A percentile compares a stretch with the other conserved stretches of the same genome.
These are phyloP conservation scores for Carassius auratus DNA, from an alignment of 2,113 vertebrate species.

Conservation along the genomic window DNA sequence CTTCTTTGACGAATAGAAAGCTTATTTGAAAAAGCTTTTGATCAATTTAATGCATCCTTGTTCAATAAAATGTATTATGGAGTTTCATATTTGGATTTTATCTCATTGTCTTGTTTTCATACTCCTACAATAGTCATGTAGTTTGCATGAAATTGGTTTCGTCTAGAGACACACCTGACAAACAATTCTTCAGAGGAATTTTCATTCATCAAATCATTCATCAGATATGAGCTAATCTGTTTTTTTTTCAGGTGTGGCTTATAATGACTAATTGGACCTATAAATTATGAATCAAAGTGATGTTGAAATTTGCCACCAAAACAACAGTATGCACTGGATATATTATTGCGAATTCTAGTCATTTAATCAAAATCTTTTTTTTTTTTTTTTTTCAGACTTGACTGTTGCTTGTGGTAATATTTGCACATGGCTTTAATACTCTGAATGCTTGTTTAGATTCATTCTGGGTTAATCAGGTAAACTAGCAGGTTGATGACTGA, in stretches of 20 bases:
- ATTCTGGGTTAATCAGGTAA: background rate
- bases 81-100: background rate
- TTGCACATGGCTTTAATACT: background rate
- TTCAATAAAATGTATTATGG: no score
- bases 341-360: background rate
- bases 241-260: background rate
- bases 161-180: background rate
- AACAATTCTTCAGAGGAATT: background rate
- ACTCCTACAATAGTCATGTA: background rate
- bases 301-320: background rate
- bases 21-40: no score
- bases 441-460: background rate
- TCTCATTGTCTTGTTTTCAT: background rate
- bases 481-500: background rate
- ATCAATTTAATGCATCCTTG: no score
- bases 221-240: background rate
- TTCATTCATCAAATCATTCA: background rate
- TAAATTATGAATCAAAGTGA: background rate
- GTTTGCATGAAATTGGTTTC: background rate
- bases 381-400: background rate
- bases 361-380: background rate
- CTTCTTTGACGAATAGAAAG: no score
- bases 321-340: background rate
- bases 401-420: background rate
- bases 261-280: background rate